Evolutionary conservation across 2,888 invertebrate species (phyloP), one percentile per base, ranked within the genome.

Genomic region (Azorinus chamasolen): DNA sequence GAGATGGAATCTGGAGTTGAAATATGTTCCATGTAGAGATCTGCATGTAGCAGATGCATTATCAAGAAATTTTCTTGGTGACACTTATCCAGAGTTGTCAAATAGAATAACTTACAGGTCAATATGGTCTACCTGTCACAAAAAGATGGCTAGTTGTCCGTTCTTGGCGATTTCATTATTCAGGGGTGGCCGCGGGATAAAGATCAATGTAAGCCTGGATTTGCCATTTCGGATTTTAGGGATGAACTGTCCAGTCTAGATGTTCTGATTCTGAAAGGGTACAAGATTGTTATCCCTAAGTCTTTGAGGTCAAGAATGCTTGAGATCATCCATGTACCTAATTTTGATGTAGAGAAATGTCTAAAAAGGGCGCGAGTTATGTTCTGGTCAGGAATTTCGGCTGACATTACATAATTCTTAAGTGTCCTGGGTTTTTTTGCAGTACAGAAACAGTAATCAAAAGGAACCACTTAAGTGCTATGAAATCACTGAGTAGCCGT

Each of bases 311-410:
- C 39, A 20, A 62, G 71, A 20, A 79, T 83, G 70, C 61, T 85
- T 24, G 53, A 59, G 5, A 46, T 39, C 18, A 12, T 85, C 22
- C 83, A 83, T 45, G 20, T 18, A 37, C 75, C 79, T 48, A 79
- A 83, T 43, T 53, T 77, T 39, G 79, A 81, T 18, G 55, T 73
- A 12, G 76, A 81, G 20, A 83, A 83, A 54, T 63, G 24, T 14
- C 14, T 73, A 16, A 53, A 22, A 25, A 20, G 73, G 24, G 79
- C 83, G 14, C 43, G 64, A 32, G 46, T 70, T 25, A 51, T 83
- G 5, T 32, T 75, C 74, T 83, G 84, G 83, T 82, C 84, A 2
- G 25, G 54, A 1, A 76, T 85, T 22, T 59, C 62, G 8, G 10
- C 39, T 12, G 69, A 82, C 14, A 80, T 85, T 39, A 79, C 3